Conservation (phyloP, 1,140 invertebrate species). For the Leptopilina clavipes region DNA sequence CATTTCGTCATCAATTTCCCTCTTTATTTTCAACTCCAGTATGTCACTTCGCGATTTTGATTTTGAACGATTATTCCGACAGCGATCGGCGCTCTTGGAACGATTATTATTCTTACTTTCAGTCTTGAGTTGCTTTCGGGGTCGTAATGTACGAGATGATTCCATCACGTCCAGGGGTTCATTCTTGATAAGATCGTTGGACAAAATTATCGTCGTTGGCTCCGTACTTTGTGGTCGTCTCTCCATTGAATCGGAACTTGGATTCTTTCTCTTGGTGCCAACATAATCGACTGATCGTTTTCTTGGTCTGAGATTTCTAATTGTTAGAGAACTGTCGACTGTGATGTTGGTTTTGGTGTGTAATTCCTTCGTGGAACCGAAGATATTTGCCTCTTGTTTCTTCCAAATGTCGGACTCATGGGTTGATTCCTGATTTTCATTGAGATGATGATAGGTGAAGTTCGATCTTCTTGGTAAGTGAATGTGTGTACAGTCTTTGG, state of each 20-base stretch:
- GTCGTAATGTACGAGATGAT: slow-evolving; percentile 51
- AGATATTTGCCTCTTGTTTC: slow-evolving; percentile 11
- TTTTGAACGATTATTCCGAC: slow-evolving; percentile 30
- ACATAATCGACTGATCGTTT: slow-evolving; percentile 54
- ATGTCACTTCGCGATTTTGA: slow-evolving; percentile 31
- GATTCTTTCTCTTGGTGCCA: slow-evolving; percentile 48
- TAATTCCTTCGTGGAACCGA: slow-evolving; percentile 5
- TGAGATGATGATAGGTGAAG: background rate
- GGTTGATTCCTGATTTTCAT: no score
- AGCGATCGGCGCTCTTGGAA: background rate
- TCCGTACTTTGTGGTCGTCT: slow-evolving; percentile 45
- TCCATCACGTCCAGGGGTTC: slow-evolving; percentile 24
- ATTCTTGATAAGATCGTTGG: slow-evolving; percentile 39
- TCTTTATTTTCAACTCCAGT: slow-evolving; percentile 36
- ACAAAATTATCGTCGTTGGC: slow-evolving; percentile 19
- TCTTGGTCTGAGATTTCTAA: slow-evolving; percentile 53
- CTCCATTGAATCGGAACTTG: slow-evolving; percentile 10
- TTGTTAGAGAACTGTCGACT: background rate
- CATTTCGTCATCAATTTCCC: slow-evolving; percentile 2
- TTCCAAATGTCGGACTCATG: slow-evolving; percentile 8
- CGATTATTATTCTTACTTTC: background rate
- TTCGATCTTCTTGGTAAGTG: background rate
- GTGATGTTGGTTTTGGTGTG: slow-evolving; percentile 3
- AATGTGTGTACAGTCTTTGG: slow-evolving; percentile 14
- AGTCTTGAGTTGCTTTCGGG: slow-evolving; percentile 50